Conservation (phyloP, 2,888 invertebrate species). For the Pollenia amentaria region DNA sequence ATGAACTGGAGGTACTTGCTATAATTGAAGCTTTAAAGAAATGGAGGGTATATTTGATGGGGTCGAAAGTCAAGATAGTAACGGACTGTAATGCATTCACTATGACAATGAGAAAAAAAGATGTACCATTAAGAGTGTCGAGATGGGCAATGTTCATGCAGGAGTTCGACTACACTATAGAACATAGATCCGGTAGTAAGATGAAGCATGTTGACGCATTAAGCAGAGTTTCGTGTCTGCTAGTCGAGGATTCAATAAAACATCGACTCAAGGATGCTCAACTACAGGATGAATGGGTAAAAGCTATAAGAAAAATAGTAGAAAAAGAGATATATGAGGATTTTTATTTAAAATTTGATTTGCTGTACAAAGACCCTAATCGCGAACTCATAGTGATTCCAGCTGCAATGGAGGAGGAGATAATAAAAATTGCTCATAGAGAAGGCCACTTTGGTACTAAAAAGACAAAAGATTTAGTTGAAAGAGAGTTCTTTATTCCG, state of each 20-base stretch:
- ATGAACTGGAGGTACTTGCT: conserved; percentile 76
- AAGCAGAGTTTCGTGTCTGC: conserved; percentile 58
- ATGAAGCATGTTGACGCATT: conserved; percentile 67
- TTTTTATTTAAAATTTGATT: conserved; percentile 58
- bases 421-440: too few species aligned
- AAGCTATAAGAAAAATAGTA: conserved; percentile 59
- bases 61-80: too few species aligned
- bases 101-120: conserved; percentile 48
- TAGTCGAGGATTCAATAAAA: conserved; percentile 59
- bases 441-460: too few species aligned
- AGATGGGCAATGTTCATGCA: not conserved
- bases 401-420: too few species aligned
- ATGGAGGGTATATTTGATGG: conserved; percentile 78
- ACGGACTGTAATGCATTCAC: too few species aligned
- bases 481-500: not conserved
- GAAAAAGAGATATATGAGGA: conserved; percentile 59
- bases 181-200: conserved; percentile 57
- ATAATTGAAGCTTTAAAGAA: conserved; percentile 59
- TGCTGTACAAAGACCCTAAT: conserved; percentile 57
- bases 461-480: not conserved
- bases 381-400: too few species aligned
- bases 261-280: too few species aligned
- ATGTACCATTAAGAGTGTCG: not conserved
- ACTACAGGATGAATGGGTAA: too few species aligned
- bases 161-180: conserved; percentile 44